Percentiles rank a stretch among this genome's conserved stretches.
These are phyloP conservation scores for Upupa epops DNA, from an alignment of 2,113 vertebrate species.

Conservation along the genomic window DNA sequence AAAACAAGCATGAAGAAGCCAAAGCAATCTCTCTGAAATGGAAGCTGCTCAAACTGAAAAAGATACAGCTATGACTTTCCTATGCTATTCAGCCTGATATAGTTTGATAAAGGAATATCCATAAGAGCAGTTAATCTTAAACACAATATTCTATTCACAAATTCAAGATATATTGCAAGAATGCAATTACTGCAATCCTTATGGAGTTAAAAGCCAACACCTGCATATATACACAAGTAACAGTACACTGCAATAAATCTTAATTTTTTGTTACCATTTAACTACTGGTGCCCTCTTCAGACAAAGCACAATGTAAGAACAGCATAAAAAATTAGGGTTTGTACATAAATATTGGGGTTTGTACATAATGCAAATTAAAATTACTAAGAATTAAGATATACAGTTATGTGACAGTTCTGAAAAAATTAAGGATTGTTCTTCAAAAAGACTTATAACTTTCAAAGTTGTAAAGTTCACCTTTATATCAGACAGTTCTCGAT, in stretches of 20 bases:
- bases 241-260: not conserved
- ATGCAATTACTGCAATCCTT: not conserved
- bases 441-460: not conserved
- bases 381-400: not conserved
- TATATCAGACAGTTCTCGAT: not conserved
- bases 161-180: not conserved
- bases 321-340: not conserved
- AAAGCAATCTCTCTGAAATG: not conserved
- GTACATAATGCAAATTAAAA: not conserved
- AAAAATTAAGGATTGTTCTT: not conserved
- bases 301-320: not conserved
- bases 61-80: not conserved
- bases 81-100: not conserved
- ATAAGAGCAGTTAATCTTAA: not conserved
- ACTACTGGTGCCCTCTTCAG: not conserved
- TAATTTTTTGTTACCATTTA: not conserved
- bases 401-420: not conserved
- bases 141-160: not conserved
- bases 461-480: not conserved
- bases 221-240: not conserved
- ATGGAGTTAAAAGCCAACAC: not conserved
- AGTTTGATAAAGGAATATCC: not conserved
- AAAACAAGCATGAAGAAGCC: not conserved
- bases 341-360: not conserved
- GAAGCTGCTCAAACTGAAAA: not conserved